phyloP scores from a whole-genome alignment of 1,140 invertebrate species.

The Panulirus ornatus region DNA sequence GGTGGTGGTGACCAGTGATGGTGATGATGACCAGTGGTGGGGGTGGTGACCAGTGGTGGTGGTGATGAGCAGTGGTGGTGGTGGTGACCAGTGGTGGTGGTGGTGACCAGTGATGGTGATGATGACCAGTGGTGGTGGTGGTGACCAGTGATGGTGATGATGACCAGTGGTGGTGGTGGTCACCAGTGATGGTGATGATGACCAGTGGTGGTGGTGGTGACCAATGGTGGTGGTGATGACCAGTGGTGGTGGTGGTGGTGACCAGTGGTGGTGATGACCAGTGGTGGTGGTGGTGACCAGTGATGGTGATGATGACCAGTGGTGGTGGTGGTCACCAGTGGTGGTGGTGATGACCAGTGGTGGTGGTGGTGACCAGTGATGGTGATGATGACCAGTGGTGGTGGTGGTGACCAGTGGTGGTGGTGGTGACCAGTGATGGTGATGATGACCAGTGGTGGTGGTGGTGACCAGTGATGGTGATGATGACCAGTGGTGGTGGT shows the following conservation, averaged over 20 bases:
- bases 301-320: not conserved
- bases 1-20: not conserved
- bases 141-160: not conserved
- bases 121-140: not conserved
- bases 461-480: too few relatives aligned
- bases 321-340: not conserved
- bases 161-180: not conserved
- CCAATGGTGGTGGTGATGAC: not conserved
- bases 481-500: too few relatives aligned
- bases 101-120: not conserved
- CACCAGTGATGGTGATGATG: not conserved
- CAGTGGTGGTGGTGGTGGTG: too few relatives aligned
- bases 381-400: too few relatives aligned
- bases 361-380: too few relatives aligned
- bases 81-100: not conserved
- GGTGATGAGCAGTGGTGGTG: too few relatives aligned
- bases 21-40: not conserved
- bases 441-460: not conserved
- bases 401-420: not conserved
- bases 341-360: not conserved
- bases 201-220: not conserved
- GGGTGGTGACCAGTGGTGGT: not conserved
- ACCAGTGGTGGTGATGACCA: not conserved
- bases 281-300: not conserved
- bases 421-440: not conserved